A percentile compares a stretch with the other conserved stretches of the same genome.
These are phyloP conservation scores for Disparrhopalites patrizii DNA, from an alignment of 2,888 invertebrate species.

Conservation along the genomic window DNA sequence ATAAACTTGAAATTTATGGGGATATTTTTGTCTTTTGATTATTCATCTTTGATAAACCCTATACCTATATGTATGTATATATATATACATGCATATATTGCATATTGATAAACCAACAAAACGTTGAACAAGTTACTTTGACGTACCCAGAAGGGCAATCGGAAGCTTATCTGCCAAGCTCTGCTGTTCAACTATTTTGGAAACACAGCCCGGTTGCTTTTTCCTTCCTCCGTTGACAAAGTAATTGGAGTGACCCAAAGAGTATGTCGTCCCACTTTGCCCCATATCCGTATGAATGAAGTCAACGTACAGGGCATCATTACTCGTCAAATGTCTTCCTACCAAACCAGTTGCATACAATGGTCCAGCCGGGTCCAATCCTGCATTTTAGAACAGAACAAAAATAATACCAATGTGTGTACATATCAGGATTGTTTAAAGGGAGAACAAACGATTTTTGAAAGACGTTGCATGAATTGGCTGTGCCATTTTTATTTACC, in stretches of 20 bases:
- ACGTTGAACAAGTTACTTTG: too few relatives aligned
- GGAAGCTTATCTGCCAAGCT: not conserved
- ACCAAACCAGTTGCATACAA: not conserved
- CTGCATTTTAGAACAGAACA: not conserved
- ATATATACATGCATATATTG: too few relatives aligned
- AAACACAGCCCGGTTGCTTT: conserved; percentile 1
- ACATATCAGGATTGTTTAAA: too few relatives aligned
- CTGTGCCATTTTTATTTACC: too few relatives aligned
- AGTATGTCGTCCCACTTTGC: not conserved
- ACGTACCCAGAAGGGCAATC: not conserved
- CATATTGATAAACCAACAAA: too few relatives aligned
- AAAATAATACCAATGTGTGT: too few relatives aligned
- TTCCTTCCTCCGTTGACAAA: not conserved
- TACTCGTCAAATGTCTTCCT: not conserved
- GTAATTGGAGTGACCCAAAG: conserved; percentile 5
- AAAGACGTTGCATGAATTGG: too few relatives aligned
- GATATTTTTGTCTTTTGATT: too few relatives aligned
- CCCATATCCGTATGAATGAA: conserved; percentile 15
- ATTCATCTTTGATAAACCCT: too few relatives aligned
- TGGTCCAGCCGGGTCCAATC: conserved; percentile 7
- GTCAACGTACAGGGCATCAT: conserved; percentile 5
- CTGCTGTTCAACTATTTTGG: not conserved
- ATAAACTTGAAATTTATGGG: too few relatives aligned
- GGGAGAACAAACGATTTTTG: too few relatives aligned
- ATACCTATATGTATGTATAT: too few relatives aligned